Conservation (phyloP, 2,113 vertebrate genomes). For the Diadophis punctatus region DNA sequence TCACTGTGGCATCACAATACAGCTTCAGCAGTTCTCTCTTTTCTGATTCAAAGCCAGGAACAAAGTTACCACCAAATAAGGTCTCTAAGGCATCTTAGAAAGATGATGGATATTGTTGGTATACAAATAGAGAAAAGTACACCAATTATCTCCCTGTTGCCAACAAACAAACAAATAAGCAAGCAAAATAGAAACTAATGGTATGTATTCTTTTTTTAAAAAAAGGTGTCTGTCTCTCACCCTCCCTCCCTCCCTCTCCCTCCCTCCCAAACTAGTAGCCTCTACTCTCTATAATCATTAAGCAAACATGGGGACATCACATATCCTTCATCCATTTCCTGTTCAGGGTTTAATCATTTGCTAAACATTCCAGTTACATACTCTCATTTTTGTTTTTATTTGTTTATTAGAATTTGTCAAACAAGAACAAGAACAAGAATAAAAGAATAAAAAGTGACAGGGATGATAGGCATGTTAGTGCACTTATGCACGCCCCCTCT, state of each 20-base stretch:
- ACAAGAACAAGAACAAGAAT: too few species aligned
- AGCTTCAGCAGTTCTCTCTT: rapidly evolving
- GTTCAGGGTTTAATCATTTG: not conserved
- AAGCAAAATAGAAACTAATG: not conserved
- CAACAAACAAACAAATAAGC: not conserved
- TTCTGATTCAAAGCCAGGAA: constrained; percentile 5
- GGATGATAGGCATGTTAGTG: too few species aligned
- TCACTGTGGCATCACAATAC: not conserved
- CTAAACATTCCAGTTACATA: not conserved
- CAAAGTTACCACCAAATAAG: rapidly evolving
- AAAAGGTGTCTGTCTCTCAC: too few species aligned
- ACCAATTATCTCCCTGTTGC: not conserved
- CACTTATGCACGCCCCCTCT: too few species aligned
- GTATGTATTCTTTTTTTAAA: not conserved
- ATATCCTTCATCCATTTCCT: not conserved
- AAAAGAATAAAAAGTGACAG: too few species aligned
- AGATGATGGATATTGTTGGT: not conserved
- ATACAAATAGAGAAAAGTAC: not conserved
- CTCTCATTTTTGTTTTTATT: not conserved
- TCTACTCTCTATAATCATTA: not conserved
- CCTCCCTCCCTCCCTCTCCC: too few species aligned
- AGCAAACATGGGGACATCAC: not conserved
- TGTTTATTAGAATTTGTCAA: too few species aligned
- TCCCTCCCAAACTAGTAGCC: not conserved
- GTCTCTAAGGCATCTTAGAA: not conserved